Percentiles rank a stretch among this genome's conserved stretches.
Evolutionary conservation across 2,113 vertebrate genomes (phyloP).

Genomic region (Otis tarda): DNA sequence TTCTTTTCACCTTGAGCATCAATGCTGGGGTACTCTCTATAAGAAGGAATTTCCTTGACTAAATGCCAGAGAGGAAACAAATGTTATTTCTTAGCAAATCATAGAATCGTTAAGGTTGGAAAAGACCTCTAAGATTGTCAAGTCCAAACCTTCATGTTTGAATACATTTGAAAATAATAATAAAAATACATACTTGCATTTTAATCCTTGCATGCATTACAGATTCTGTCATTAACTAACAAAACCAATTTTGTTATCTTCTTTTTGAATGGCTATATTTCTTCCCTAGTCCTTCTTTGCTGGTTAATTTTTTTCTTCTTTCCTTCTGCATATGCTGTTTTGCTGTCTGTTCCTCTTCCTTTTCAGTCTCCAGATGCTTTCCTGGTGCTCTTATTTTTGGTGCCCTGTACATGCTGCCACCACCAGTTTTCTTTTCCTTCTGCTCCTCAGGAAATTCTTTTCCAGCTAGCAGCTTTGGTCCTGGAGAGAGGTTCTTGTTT

Average conservation of each 20-base stretch:
- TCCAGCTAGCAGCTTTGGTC: slow-evolving; percentile 59
- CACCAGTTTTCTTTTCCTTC: slow-evolving; percentile 49
- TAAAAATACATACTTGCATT: neutral
- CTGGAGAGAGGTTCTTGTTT: slow-evolving; percentile 67
- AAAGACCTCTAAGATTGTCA: too few relatives aligned
- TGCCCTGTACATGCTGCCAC: slow-evolving; percentile 39
- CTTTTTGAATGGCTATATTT: neutral
- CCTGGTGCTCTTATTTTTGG: slow-evolving; percentile 44
- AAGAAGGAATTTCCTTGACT: neutral
- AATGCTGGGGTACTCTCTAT: neutral
- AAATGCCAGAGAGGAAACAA: neutral
- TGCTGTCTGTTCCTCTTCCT: slow-evolving; percentile 1
- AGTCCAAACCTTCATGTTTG: neutral
- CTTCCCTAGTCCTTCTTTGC: neutral
- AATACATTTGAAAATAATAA: neutral
- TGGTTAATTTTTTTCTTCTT: neutral
- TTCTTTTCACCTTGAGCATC: neutral
- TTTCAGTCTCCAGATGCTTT: slow-evolving; percentile 45
- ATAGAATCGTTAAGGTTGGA: too few relatives aligned
- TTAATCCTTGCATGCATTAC: neutral
- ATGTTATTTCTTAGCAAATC: neutral
- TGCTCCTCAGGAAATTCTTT: slow-evolving; percentile 65
- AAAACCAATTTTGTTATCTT: neutral
- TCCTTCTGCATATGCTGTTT: slow-evolving; percentile 2
- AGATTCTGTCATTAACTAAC: neutral